These are phyloP conservation scores for Poeciliopsis turneri DNA, from an alignment of 2,797 vertebrate species.

Conservation along the genomic window DNA sequence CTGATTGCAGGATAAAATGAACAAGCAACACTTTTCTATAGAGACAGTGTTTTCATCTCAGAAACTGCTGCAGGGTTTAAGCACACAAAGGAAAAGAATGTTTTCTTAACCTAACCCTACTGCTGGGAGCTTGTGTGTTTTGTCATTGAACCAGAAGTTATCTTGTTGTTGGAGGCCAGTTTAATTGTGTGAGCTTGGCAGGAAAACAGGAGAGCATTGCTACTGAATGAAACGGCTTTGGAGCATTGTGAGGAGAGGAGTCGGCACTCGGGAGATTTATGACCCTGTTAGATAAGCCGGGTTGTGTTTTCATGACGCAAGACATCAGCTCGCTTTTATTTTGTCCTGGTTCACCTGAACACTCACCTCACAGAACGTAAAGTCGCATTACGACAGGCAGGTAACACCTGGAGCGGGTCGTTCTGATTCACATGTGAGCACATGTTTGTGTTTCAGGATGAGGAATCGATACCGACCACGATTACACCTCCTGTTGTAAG, in stretches of 20 bases:
- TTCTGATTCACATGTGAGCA: constrained; percentile 12
- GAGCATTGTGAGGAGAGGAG: constrained; percentile 4
- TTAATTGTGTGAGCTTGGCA: constrained; percentile 13
- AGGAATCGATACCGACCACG: constrained; percentile 26
- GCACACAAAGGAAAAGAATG: constrained; percentile 16
- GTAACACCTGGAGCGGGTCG: constrained; percentile 64
- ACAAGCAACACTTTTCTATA: constrained; percentile 3
- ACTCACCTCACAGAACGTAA: constrained; percentile 37
- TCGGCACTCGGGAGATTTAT: neutral
- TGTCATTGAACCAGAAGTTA: constrained; percentile 4
- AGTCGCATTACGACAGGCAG: constrained; percentile 41
- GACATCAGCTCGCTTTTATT: constrained; percentile 30
- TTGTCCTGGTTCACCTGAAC: constrained; percentile 37
- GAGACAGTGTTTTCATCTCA: constrained; percentile 9
- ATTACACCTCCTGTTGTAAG: neutral
- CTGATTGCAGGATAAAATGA: constrained; percentile 20
- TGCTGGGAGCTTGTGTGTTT: constrained; percentile 23
- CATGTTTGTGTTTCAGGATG: constrained; percentile 52
- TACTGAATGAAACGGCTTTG: constrained; percentile 19
- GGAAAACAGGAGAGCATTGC: constrained; percentile 8
- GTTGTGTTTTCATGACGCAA: constrained; percentile 28
- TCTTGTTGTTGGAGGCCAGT: constrained; percentile 14
- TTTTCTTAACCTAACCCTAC: constrained; percentile 15
- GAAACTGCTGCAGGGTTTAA: constrained; percentile 11
- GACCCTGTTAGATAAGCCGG: constrained; percentile 16